phyloP scores from a whole-genome alignment of 1,140 invertebrate genomes.

The Nephila pilipes region DNA sequence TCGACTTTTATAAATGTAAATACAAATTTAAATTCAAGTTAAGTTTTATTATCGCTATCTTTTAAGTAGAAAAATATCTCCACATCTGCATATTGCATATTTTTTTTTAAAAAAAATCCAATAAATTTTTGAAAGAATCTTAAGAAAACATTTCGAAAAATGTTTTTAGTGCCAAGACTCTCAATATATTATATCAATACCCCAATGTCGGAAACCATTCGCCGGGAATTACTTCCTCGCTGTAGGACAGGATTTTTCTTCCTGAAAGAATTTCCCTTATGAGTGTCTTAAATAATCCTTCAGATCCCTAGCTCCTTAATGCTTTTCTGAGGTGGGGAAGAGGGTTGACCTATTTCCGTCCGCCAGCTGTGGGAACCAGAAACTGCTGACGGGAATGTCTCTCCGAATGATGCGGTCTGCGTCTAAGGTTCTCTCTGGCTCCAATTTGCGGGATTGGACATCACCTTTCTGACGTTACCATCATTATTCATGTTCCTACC shows the following conservation, averaged over 20 bases:
- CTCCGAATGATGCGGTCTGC: background rate
- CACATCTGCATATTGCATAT: too few species aligned
- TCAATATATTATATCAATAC: too few species aligned
- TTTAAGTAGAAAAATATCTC: too few species aligned
- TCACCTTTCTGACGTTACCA: background rate
- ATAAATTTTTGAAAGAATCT: too few species aligned
- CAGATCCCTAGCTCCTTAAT: background rate
- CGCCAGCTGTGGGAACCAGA: background rate
- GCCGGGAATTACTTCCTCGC: too few species aligned
- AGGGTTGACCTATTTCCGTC: background rate
- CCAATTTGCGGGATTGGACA: background rate
- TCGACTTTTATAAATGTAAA: too few species aligned
- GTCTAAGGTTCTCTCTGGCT: background rate
- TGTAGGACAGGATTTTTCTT: background rate
- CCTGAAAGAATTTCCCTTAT: background rate
- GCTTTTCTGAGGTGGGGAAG: background rate
- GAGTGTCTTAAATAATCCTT: background rate
- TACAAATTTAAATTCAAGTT: too few species aligned
- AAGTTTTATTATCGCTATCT: too few species aligned
- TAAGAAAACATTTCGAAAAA: too few species aligned
- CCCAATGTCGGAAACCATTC: too few species aligned
- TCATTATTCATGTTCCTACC: background rate
- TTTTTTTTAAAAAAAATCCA: too few species aligned
- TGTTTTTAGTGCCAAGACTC: too few species aligned
- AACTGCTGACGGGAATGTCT: background rate